A percentile compares a stretch with the other conserved stretches of the same genome.
Evolutionary conservation across 2,888 invertebrate genomes (phyloP).

Genomic region (Sinotaia quadrata): DNA sequence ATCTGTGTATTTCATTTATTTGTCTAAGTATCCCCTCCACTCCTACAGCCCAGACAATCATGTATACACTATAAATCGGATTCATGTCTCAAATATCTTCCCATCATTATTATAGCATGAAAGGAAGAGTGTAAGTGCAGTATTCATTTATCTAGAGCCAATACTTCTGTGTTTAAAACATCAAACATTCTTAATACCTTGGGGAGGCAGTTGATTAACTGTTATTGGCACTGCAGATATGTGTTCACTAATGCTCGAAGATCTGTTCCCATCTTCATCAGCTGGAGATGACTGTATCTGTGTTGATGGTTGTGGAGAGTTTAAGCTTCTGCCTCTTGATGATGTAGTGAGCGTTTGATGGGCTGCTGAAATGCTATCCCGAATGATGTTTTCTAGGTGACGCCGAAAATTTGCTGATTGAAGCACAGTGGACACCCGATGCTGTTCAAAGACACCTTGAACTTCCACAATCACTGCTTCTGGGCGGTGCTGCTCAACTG

Average conservation of each 20-base stretch:
- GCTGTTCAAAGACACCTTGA: conserved; percentile 65
- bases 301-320: neutral
- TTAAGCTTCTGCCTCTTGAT: neutral
- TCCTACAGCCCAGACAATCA: too few relatives aligned
- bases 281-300: neutral
- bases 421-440: conserved; percentile 67
- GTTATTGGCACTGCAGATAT: too few relatives aligned
- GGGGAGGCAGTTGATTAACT: neutral
- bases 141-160: too few relatives aligned
- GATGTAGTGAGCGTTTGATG: neutral
- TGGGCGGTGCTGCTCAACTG: conserved; percentile 64
- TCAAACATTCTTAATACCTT: too few relatives aligned
- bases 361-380: conserved; percentile 48
- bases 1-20: too few relatives aligned
- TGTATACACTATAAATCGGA: too few relatives aligned
- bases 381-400: conserved; percentile 64
- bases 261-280: neutral
- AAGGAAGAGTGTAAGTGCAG: too few relatives aligned
- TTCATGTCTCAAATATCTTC: too few relatives aligned
- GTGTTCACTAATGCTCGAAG: too few relatives aligned
- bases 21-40: too few relatives aligned
- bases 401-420: conserved; percentile 61
- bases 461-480: conserved; percentile 68
- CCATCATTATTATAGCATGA: too few relatives aligned
- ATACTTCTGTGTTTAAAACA: too few relatives aligned